A percentile compares a stretch with the other conserved stretches of the same genome.
phyloP scores from a whole-genome alignment of 1,140 invertebrate genomes.

The Mesaphorura yosii region DNA sequence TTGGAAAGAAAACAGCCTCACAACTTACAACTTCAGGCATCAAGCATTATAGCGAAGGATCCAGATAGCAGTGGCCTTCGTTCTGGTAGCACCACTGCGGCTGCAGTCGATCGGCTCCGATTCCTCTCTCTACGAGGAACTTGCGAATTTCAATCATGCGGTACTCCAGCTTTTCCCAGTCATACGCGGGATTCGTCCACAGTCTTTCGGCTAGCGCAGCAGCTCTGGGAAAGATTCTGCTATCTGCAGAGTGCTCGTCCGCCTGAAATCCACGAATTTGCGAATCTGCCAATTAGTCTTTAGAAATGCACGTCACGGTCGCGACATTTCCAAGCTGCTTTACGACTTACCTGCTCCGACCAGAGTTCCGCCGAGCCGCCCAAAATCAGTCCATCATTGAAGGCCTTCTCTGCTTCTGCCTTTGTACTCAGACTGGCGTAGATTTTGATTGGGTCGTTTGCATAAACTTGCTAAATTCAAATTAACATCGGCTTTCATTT shows the following conservation, averaged over 20 bases:
- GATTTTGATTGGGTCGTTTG: conserved; percentile 55
- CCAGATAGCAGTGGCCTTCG: conserved; percentile 32
- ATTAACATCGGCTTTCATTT: neutral
- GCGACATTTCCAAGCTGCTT: neutral
- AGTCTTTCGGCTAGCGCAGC: conserved; percentile 35
- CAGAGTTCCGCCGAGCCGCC: conserved; percentile 67
- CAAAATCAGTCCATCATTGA: conserved; percentile 40
- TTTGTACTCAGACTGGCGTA: conserved; percentile 56
- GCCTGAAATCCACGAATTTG: conserved; percentile 28
- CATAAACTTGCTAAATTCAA: conserved; percentile 50
- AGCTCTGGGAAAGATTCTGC: conserved; percentile 31
- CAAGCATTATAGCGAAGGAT: no score
- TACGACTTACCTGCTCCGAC: conserved; percentile 52
- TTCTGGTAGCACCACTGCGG: conserved; percentile 35
- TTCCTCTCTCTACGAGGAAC: conserved; percentile 30
- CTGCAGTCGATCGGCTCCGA: conserved; percentile 32
- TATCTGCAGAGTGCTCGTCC: conserved; percentile 34
- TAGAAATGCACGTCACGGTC: conserved; percentile 2
- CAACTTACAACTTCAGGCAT: no score
- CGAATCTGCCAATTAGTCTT: conserved; percentile 31
- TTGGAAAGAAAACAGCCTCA: no score
- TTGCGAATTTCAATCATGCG: conserved; percentile 46
- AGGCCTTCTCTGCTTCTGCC: conserved; percentile 45
- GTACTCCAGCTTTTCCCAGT: conserved; percentile 49
- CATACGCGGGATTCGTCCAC: conserved; percentile 33